A percentile compares a stretch with the other conserved stretches of the same genome.
Conservation (phyloP, 2,113 vertebrate species). For the Scalopus aquaticus region DNA sequence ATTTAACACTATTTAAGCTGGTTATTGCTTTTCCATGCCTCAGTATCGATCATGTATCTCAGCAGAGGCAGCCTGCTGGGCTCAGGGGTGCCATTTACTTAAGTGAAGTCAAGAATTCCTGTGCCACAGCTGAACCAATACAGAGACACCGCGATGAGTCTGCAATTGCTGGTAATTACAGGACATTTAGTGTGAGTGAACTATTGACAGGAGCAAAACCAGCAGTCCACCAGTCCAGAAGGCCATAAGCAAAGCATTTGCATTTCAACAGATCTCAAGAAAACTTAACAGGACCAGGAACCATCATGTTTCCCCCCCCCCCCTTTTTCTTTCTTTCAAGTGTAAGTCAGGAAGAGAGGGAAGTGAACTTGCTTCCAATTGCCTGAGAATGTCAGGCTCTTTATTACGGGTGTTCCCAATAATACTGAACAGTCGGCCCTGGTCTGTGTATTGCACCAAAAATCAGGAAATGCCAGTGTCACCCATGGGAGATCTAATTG, state of each 20-base stretch:
- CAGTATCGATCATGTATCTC: background rate
- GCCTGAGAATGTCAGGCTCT: background rate
- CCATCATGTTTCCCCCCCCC: background rate
- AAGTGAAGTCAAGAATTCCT: background rate
- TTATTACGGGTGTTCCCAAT: background rate
- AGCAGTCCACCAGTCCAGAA: background rate
- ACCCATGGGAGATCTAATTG: background rate
- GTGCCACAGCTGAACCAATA: background rate
- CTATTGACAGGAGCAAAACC: background rate
- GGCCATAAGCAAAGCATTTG: background rate
- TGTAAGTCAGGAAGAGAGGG: background rate
- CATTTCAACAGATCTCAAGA: constrained; percentile 26
- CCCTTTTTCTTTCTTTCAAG: background rate
- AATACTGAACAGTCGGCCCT: background rate
- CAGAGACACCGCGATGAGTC: background rate
- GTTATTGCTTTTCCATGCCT: background rate
- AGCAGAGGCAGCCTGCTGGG: background rate
- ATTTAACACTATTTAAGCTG: background rate
- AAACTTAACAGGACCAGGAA: background rate
- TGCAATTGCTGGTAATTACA: constrained; percentile 18
- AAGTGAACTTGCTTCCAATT: background rate
- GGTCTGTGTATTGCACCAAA: background rate
- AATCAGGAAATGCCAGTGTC: background rate
- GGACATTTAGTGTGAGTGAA: background rate
- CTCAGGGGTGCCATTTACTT: background rate